A percentile compares a stretch with the other conserved stretches of the same genome.
These are phyloP conservation scores for Chrysomallon squamiferum DNA, from an alignment of 1,140 invertebrate species.

Conservation along the genomic window DNA sequence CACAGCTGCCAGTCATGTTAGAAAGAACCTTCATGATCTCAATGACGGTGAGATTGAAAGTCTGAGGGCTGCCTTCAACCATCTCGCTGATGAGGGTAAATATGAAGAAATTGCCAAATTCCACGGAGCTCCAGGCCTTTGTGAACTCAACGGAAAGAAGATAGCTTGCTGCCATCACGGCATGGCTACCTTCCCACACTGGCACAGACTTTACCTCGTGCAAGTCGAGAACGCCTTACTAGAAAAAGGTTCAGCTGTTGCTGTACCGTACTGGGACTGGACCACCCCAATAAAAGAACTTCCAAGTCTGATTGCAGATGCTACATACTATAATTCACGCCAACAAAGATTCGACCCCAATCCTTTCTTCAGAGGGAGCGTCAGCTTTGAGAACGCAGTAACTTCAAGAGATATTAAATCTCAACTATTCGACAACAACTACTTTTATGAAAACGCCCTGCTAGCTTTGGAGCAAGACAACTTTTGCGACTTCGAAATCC, in stretches of 20 bases:
- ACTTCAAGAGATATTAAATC: constrained; percentile 24
- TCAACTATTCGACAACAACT: constrained; percentile 21
- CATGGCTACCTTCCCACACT: constrained; percentile 25
- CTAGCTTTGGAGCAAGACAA: constrained; percentile 27
- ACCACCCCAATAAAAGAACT: constrained; percentile 12
- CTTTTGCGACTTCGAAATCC: constrained; percentile 36
- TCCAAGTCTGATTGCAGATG: constrained; percentile 12
- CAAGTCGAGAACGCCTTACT: constrained; percentile 28
- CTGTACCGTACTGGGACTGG: constrained; percentile 38
- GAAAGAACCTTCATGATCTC: constrained; percentile 19
- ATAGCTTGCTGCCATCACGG: constrained; percentile 28
- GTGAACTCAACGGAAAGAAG: constrained; percentile 1
- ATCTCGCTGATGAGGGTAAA: constrained; percentile 20
- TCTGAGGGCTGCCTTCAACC: constrained; percentile 21
- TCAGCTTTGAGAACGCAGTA: constrained; percentile 9
- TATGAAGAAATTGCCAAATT: constrained; percentile 31
- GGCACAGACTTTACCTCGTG: constrained; percentile 29
- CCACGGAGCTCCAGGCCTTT: constrained; percentile 29
- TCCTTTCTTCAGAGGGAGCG: constrained; percentile 26
- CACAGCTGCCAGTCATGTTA: constrained; percentile 15
- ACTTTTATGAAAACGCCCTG: constrained; percentile 17
- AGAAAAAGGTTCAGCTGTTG: constrained; percentile 15
- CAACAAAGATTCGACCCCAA: constrained; percentile 16
- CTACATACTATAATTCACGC: constrained; percentile 26
- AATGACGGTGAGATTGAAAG: constrained; percentile 25